These are phyloP conservation scores for Heliopora coerulea DNA, from an alignment of 92 coral and sea anemone species.

Conservation along the genomic window DNA sequence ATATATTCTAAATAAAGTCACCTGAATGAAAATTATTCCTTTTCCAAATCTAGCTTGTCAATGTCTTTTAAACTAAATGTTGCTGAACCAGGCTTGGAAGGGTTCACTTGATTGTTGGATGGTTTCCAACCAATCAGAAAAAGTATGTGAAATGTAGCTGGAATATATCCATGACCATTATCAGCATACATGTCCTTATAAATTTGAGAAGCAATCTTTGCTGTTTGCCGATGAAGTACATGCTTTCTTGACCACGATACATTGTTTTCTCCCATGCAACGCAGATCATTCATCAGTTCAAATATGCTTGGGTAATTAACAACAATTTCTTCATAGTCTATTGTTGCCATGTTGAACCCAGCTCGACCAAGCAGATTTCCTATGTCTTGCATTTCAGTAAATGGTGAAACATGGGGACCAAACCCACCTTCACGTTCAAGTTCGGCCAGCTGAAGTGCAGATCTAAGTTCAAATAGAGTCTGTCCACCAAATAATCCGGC, in stretches of 20 bases:
- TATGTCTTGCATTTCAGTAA: slow-evolving; percentile 89
- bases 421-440: slow-evolving; percentile 93
- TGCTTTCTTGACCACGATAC: slow-evolving; percentile 87
- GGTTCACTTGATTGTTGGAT: slow-evolving; percentile 76
- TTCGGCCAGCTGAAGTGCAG: slow-evolving; percentile 91
- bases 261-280: slow-evolving; percentile 96
- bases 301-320: slow-evolving; percentile 87
- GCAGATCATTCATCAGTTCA: slow-evolving; percentile 85
- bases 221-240: slow-evolving; percentile 67
- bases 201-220: slow-evolving; percentile 75
- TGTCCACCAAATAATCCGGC: slow-evolving; percentile 95
- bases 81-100: slow-evolving; percentile 75
- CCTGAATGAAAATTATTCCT: neutral
- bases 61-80: slow-evolving; percentile 70
- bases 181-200: slow-evolving; percentile 94
- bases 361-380: slow-evolving; percentile 82
- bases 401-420: slow-evolving; percentile 96
- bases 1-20: neutral
- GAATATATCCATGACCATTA: slow-evolving; percentile 77
- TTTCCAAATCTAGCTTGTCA: slow-evolving; percentile 19
- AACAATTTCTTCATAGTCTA: slow-evolving; percentile 87
- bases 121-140: slow-evolving; percentile 98
- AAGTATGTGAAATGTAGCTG: slow-evolving; percentile 84
- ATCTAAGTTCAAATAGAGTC: slow-evolving; percentile 87
- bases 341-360: slow-evolving; percentile 86